Base-by-base conservation (phyloP, 2,113 vertebrate genomes). In the Globicephala melas region DNA sequence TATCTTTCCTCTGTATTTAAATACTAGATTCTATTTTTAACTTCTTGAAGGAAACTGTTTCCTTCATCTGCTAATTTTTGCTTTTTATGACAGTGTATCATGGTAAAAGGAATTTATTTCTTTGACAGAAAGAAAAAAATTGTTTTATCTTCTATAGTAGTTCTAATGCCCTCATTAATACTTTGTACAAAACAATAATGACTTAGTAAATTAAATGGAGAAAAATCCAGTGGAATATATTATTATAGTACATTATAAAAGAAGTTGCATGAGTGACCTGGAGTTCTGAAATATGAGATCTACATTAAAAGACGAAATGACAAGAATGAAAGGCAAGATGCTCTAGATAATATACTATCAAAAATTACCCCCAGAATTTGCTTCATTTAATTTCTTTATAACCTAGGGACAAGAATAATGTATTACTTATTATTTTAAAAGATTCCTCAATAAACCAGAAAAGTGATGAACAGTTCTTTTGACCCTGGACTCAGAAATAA, bases 361-460 rank as follows among this genome's bases (percentile, higher is more conserved):
- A 96, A 98, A 98, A 98, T 97, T 90, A 97, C 95, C 98, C 81
- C 73, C 84, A 98, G 91, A 98, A 97, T 96, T 98, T 98, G 97
- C 97, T 98, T 98, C 97, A 95, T 98, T 98, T 98, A 98, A 98
- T 98, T 98, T 97, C 94, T 98, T 98, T 98, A 96, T 97, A 98
- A 97, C 84, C 96, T 92, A 44, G 89, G 98, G 98, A 97, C 98
- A 98, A 97, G 95, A 90, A 97, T 98, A 98, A 98, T 98, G 76
- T 98, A 98, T 98, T 97, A 96, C 96, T 98, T 98, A 98, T 97
- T 98, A 97, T 98, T 98, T 98, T 96, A 97, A 98, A 98, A 98
- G 97, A 97, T 97, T 98, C 97, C 95, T 98, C 94, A 98, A 97
- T 91, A 98, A 98, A 97, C 71, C 93, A 96, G 91, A 98, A 98